These are phyloP conservation scores for Drosophila mojavensis DNA, from an alignment of 1,140 invertebrate genomes.

Conservation along the genomic window DNA sequence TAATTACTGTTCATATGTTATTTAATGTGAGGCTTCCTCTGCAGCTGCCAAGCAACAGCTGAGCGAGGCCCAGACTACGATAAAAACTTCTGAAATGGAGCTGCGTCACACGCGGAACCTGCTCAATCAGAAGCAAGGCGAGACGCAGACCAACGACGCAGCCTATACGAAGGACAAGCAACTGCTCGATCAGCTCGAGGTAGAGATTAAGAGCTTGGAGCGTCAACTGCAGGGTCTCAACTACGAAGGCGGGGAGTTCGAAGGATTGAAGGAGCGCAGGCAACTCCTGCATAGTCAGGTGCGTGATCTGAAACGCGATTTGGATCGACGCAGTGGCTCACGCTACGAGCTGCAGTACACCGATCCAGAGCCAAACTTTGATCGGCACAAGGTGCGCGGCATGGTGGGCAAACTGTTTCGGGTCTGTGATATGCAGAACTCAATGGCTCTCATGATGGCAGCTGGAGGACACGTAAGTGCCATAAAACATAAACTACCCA, in stretches of 20 bases:
- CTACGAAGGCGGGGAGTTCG: slow-evolving; percentile 88
- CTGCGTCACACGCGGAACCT: slow-evolving; percentile 89
- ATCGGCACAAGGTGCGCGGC: slow-evolving; percentile 90
- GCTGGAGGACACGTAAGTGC: slow-evolving; percentile 92
- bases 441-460: slow-evolving; percentile 93
- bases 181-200: slow-evolving; percentile 87
- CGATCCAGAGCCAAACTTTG: slow-evolving; percentile 92
- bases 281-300: slow-evolving; percentile 86
- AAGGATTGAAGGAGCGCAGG: slow-evolving; percentile 86
- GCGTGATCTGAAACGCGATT: slow-evolving; percentile 52
- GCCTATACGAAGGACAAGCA: slow-evolving; percentile 90
- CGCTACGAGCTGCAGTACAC: slow-evolving; percentile 90
- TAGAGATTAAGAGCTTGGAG: slow-evolving; percentile 85
- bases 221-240: slow-evolving; percentile 85
- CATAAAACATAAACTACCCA: background rate
- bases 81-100: slow-evolving; percentile 91
- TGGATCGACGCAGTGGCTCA: slow-evolving; percentile 63
- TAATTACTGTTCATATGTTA: background rate
- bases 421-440: slow-evolving; percentile 89
- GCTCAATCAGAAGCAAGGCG: slow-evolving; percentile 88
- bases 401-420: slow-evolving; percentile 91
- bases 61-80: slow-evolving; percentile 91
- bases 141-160: slow-evolving; percentile 89
- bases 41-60: slow-evolving; percentile 90
- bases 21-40: slow-evolving; percentile 32